Percentiles rank a stretch among this genome's conserved stretches.
phyloP scores from a whole-genome alignment of 2,113 vertebrate genomes.

The Atlantisia rogersi region DNA sequence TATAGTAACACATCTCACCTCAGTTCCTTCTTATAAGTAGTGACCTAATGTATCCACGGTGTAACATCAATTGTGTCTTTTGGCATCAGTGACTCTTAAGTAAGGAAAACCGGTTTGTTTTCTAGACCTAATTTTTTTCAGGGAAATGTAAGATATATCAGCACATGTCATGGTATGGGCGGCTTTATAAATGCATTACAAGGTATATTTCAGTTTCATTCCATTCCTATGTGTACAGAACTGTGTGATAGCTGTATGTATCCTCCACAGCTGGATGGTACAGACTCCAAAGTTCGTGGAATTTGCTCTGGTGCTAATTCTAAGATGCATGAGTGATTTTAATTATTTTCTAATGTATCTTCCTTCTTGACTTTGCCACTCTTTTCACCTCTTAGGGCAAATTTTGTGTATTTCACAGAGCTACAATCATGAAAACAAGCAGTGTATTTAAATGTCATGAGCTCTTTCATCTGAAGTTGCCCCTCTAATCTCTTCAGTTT shows the following conservation, averaged over 20 bases:
- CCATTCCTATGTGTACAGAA: neutral
- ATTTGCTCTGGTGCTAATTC: neutral
- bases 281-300: neutral
- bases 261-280: neutral
- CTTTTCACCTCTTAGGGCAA: neutral
- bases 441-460: neutral
- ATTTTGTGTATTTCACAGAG: neutral
- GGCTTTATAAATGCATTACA: neutral
- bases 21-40: neutral
- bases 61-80: neutral
- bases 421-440: neutral
- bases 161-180: neutral
- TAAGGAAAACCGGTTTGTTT: neutral
- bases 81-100: neutral
- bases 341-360: neutral
- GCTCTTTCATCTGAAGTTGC: neutral
- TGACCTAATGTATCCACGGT: neutral
- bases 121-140: neutral
- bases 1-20: slow-evolving; percentile 47
- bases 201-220: neutral
- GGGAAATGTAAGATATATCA: neutral
- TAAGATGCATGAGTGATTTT: neutral
- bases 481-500: slow-evolving; percentile 70
- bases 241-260: neutral
- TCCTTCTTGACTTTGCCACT: neutral